Conservation (phyloP, 2,113 vertebrate species). For the Gymnarchus niloticus region DNA sequence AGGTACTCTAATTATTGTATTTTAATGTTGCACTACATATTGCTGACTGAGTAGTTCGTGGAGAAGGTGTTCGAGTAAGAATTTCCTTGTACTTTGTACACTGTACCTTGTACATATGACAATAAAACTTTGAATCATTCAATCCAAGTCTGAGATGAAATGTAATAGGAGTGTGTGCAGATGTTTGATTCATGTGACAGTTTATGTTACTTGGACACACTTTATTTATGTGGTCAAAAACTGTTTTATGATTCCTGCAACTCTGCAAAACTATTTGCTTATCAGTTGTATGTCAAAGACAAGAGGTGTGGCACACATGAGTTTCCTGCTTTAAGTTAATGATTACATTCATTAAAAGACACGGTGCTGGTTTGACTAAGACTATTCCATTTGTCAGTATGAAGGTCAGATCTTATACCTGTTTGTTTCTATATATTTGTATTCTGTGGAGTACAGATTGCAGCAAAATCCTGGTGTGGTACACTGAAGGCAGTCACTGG, state of each 20-base stretch:
- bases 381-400: slow-evolving; percentile 31
- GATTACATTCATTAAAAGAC: neutral
- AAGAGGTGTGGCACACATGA: neutral
- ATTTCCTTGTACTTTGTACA: too few relatives aligned
- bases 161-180: too few relatives aligned
- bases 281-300: neutral
- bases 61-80: too few relatives aligned
- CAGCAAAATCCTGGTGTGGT: slow-evolving; percentile 65
- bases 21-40: too few relatives aligned
- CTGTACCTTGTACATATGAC: too few relatives aligned
- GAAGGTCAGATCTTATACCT: neutral
- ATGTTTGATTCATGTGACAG: too few relatives aligned
- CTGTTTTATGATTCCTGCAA: neutral
- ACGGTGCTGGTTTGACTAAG: neutral
- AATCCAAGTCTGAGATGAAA: too few relatives aligned
- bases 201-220: too few relatives aligned
- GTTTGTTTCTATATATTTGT: slow-evolving; percentile 47
- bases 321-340: neutral
- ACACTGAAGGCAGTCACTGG: slow-evolving; percentile 68
- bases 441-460: slow-evolving; percentile 42
- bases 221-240: too few relatives aligned
- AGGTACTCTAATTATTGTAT: too few relatives aligned
- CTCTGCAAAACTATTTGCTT: neutral
- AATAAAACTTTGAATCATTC: too few relatives aligned
- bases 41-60: too few relatives aligned